These are phyloP conservation scores for Epizoanthus illoricatus DNA, from an alignment of 92 coral and sea anemone genomes.

Conservation along the genomic window DNA sequence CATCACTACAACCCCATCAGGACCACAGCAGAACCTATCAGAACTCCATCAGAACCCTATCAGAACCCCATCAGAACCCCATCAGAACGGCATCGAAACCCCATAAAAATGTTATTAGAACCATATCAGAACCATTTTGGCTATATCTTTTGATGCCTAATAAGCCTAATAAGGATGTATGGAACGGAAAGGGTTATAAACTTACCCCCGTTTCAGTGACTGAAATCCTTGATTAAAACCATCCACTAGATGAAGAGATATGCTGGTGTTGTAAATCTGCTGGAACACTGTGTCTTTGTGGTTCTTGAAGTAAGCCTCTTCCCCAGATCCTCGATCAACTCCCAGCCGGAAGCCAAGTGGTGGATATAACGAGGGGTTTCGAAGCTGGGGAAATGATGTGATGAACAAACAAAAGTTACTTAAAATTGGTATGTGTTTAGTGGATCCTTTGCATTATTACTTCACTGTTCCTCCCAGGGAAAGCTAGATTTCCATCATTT, in stretches of 20 bases:
- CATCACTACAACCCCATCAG: not conserved
- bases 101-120: too few relatives aligned
- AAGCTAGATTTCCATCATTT: too few relatives aligned
- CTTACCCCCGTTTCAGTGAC: conserved; percentile 62
- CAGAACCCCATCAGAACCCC: not conserved
- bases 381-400: conserved; percentile 32
- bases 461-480: too few relatives aligned
- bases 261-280: conserved; percentile 58
- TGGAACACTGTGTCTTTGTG: conserved; percentile 60
- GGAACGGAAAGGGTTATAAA: not conserved
- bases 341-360: conserved; percentile 76
- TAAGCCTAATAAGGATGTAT: too few relatives aligned
- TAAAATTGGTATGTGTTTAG: not conserved
- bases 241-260: conserved; percentile 59
- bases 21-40: not conserved
- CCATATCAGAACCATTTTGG: too few relatives aligned
- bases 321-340: conserved; percentile 59
- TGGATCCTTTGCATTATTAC: too few relatives aligned
- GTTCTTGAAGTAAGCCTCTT: conserved; percentile 74
- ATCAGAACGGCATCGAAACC: not conserved
- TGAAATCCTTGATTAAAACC: conserved; percentile 56
- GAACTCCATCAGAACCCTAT: not conserved
- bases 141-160: too few relatives aligned
- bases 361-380: conserved; percentile 51
- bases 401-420: not conserved